These are phyloP conservation scores for Scolopax rusticola DNA, from an alignment of 2,797 vertebrate genomes.

Conservation along the genomic window DNA sequence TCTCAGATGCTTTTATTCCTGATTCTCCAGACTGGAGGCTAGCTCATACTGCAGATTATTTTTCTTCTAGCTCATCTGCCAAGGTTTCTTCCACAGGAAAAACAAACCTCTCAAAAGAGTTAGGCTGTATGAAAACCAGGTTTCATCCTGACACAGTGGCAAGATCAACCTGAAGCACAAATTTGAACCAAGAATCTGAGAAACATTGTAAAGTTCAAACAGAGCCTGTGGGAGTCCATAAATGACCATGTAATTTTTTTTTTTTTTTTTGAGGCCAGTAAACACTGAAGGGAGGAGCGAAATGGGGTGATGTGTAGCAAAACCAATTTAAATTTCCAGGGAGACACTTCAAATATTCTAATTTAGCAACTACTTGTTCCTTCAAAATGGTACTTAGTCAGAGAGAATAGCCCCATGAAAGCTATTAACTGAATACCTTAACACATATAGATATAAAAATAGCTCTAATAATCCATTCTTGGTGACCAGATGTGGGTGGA, in stretches of 20 bases:
- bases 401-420: conserved; percentile 48
- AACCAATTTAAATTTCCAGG: conserved; percentile 39
- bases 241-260: background rate
- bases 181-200: background rate
- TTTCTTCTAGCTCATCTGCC: background rate
- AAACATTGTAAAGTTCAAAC: conserved; percentile 1
- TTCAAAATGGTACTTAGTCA: conserved; percentile 40
- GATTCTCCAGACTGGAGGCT: background rate
- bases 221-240: background rate
- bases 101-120: background rate
- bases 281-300: background rate
- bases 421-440: conserved; percentile 30
- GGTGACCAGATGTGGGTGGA: background rate
- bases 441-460: conserved; percentile 51
- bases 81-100: background rate
- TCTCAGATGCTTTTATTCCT: background rate
- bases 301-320: conserved; percentile 6
- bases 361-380: conserved; percentile 11
- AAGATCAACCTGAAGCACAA: background rate
- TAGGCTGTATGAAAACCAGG: background rate
- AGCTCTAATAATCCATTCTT: conserved; percentile 21
- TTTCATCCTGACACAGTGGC: background rate
- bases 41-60: background rate
- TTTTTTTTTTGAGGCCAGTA: conserved; percentile 32
- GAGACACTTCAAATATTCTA: conserved; percentile 45